These are phyloP conservation scores for Chrysocyon brachyurus DNA, from an alignment of 2,797 vertebrate genomes.

Conservation along the genomic window DNA sequence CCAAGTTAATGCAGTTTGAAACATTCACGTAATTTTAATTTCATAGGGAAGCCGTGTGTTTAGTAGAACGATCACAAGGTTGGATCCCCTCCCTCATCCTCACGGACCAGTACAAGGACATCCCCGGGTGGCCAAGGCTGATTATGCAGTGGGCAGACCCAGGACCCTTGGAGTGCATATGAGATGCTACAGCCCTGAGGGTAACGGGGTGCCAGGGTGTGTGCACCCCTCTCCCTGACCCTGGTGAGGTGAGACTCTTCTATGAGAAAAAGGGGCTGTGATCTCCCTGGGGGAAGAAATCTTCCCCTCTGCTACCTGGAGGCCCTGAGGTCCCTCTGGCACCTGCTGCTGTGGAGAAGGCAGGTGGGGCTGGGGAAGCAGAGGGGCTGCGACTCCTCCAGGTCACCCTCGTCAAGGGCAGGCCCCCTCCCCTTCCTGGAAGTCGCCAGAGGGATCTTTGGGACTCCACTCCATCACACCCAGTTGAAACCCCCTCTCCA, in stretches of 20 bases:
- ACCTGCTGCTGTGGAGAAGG: background rate
- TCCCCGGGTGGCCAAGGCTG: constrained; percentile 3
- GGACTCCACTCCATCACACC: background rate
- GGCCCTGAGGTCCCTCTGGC: background rate
- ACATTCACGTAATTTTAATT: constrained; percentile 18
- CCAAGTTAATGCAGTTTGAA: background rate
- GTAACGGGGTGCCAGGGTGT: background rate
- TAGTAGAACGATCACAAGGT: background rate
- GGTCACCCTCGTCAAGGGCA: accelerated
- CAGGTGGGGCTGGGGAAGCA: background rate
- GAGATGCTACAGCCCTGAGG: constrained; percentile 66
- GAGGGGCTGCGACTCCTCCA: too few species aligned
- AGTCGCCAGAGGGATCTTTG: background rate
- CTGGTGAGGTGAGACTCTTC: background rate
- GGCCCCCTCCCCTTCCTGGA: background rate
- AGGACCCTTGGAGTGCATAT: constrained; percentile 20
- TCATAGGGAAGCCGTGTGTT: background rate
- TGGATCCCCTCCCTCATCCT: background rate
- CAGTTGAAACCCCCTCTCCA: background rate
- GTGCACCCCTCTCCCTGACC: background rate
- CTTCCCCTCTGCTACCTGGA: background rate
- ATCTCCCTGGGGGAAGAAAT: background rate
- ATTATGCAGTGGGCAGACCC: constrained; percentile 12
- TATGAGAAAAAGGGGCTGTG: background rate
- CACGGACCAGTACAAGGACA: background rate